Conservation (phyloP, 2,888 invertebrate genomes). For the Heliconius aoede region DNA sequence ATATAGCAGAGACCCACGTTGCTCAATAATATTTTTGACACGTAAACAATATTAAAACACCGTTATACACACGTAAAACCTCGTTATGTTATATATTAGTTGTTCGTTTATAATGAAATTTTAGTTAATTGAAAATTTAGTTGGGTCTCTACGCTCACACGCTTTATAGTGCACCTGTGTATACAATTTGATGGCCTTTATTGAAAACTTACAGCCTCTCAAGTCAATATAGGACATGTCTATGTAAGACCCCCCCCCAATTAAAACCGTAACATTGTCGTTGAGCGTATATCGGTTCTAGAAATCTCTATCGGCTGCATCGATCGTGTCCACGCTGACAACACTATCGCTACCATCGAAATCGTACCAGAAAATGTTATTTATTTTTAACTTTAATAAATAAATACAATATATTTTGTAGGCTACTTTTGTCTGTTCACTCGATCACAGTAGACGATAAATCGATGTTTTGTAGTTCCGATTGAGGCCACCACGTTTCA, state of each 20-base stretch:
- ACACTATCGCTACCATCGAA: constrained; percentile 54
- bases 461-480: constrained; percentile 64
- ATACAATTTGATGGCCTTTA: constrained; percentile 50
- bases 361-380: constrained; percentile 65
- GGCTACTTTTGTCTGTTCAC: constrained; percentile 55
- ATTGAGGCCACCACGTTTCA: constrained; percentile 66
- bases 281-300: constrained; percentile 55
- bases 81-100: neutral
- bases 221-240: constrained; percentile 50
- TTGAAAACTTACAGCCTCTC: constrained; percentile 53
- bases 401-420: constrained; percentile 72
- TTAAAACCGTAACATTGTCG: constrained; percentile 67
- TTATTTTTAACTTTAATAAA: constrained; percentile 72
- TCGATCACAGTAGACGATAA: constrained; percentile 67
- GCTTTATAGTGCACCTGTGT: constrained; percentile 54
- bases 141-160: constrained; percentile 47
- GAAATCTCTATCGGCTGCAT: constrained; percentile 46
- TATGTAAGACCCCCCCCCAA: constrained; percentile 62
- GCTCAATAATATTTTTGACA: neutral
- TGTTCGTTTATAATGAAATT: neutral
- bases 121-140: constrained; percentile 51
- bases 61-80: too few species aligned
- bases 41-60: neutral
- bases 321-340: constrained; percentile 43
- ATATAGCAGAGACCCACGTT: too few species aligned